Base-by-base conservation (phyloP, 2,888 invertebrate genomes). In the Cryptocheilus praepositus region DNA sequence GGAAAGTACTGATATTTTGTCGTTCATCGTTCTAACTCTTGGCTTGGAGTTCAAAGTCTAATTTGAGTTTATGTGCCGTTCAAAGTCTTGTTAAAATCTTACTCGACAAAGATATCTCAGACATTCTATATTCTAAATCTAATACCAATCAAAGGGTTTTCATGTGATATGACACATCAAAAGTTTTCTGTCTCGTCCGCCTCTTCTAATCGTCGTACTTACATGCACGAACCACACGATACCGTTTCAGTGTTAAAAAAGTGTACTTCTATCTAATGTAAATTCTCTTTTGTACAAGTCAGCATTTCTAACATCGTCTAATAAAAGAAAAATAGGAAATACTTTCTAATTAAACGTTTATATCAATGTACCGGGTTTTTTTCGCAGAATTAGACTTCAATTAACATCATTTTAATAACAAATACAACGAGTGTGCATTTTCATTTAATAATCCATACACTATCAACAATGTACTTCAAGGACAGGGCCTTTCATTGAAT, bases 1-100 rank as follows among this genome's bases (percentile, higher is more conserved):
- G 77, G 98, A 98, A 89, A 92, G 94, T 83, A 95, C 96, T 0
- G 98, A 99, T 87, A 95, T 97, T 79, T 91, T 97, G 83, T 92
- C 94, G 86, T 97, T 97, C 90, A 91, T 97, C 81, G 92, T 93
- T 59, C 93, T 93, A 88, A 91, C 94, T 44, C 90, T 96, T 69
- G 92, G 92, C 16, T 90, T 96, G 60, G 88, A 92, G 77, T 95
- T 94, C 67, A 83, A 86, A 65, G 69, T 79, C 67, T 81, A 81
- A 79, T 49, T 51, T 62, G 54, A 19, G 49, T 53, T n/a, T 51
- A 19, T 16, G 19, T 16, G 49, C 1, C 1, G 16, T 49, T 19
- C 49, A 19, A 49, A 49, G 19, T 49, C 19, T 49, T 15, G 49
- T 5, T 49, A 49, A 49, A 19, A 11, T 36, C 36, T 36, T 11